These are phyloP conservation scores for Subacronicta megacephala DNA, from an alignment of 2,888 invertebrate species.

Conservation along the genomic window DNA sequence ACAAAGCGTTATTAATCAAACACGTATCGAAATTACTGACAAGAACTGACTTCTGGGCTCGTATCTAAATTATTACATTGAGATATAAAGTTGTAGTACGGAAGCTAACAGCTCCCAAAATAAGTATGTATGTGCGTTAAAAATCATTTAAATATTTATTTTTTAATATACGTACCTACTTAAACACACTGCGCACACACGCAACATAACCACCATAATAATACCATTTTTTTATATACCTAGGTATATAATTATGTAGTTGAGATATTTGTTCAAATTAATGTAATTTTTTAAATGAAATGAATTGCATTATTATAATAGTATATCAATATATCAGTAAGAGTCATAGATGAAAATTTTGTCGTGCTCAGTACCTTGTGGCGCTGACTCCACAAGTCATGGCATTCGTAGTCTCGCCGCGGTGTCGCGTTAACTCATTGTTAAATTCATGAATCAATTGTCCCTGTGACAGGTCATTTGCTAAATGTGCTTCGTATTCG, in stretches of 20 bases:
- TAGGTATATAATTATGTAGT: too few relatives aligned
- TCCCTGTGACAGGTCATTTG: constrained; percentile 80
- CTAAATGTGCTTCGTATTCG: constrained; percentile 67
- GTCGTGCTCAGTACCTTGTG: not conserved
- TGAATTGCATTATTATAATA: too few relatives aligned
- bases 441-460: constrained; percentile 77
- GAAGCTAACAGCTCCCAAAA: not conserved
- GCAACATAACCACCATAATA: too few relatives aligned
- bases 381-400: not conserved
- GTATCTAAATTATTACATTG: constrained; percentile 63
- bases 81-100: not conserved
- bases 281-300: too few relatives aligned
- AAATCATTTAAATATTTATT: too few relatives aligned
- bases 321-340: too few relatives aligned
- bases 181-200: too few relatives aligned
- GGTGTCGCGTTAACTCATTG: not conserved
- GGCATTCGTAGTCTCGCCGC: not conserved
- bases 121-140: too few relatives aligned
- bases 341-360: too few relatives aligned
- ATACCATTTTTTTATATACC: too few relatives aligned
- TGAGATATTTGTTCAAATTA: too few relatives aligned
- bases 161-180: too few relatives aligned
- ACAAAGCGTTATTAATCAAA: constrained; percentile 71
- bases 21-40: constrained; percentile 70
- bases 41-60: constrained; percentile 67